Evolutionary conservation across 2,113 vertebrate species (phyloP).

Genomic region (Esox niger): DNA sequence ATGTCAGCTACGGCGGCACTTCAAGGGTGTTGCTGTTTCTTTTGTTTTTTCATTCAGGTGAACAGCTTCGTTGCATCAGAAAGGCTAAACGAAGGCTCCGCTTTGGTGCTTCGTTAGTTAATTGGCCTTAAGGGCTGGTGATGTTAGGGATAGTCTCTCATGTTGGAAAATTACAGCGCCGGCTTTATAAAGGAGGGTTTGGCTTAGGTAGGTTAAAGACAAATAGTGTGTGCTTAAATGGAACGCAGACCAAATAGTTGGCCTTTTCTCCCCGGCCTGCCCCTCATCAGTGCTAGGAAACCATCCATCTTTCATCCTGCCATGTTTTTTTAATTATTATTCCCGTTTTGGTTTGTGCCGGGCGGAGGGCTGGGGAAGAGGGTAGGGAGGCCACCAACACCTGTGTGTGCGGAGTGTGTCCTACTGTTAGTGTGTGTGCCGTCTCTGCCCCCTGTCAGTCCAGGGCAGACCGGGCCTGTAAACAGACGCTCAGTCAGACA

Average conservation of each 20-base stretch:
- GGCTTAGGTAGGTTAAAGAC: conserved; percentile 39
- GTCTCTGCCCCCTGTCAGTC: conserved; percentile 57
- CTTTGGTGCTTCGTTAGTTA: conserved; percentile 35
- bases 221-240: conserved; percentile 53
- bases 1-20: conserved; percentile 30
- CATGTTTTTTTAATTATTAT: conserved; percentile 53
- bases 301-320: conserved; percentile 28
- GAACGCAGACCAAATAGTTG: conserved; percentile 41
- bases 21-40: conserved; percentile 38
- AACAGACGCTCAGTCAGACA: conserved; percentile 13
- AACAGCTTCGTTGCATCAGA: conserved; percentile 59
- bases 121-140: conserved; percentile 59
- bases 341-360: conserved; percentile 39
- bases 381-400: conserved; percentile 28
- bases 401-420: conserved; percentile 43
- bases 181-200: conserved; percentile 13
- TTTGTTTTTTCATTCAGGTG: conserved; percentile 47
- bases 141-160: conserved; percentile 45
- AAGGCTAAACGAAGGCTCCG: conserved; percentile 45
- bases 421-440: too few relatives aligned
- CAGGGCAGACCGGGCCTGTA: conserved; percentile 41
- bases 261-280: conserved; percentile 20
- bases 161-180: conserved; percentile 58
- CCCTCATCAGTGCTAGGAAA: conserved; percentile 39
- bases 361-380: conserved; percentile 14